Conservation (phyloP, 2,113 vertebrate genomes). For the Scatophagus argus region DNA sequence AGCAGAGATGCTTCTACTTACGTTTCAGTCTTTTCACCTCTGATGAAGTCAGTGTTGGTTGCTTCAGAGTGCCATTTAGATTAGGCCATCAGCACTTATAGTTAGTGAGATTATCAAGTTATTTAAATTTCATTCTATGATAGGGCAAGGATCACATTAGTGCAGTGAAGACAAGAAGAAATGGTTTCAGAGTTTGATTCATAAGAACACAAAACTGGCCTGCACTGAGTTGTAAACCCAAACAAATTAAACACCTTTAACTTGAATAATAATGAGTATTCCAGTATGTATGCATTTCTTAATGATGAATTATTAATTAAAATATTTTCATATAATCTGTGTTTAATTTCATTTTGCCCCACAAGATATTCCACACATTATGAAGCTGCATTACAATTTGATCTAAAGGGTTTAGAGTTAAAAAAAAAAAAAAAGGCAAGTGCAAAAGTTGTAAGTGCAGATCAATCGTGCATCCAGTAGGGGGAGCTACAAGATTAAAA, state of each 20-base stretch:
- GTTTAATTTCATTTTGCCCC: background rate
- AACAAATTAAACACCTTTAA: background rate
- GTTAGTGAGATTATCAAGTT: slow-evolving; percentile 1
- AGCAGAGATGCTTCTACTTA: slow-evolving; percentile 7
- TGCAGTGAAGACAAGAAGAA: background rate
- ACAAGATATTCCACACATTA: background rate
- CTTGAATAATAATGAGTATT: too few species aligned
- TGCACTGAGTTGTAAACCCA: background rate
- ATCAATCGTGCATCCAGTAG: slow-evolving; percentile 24
- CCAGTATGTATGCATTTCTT: background rate
- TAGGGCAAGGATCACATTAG: background rate
- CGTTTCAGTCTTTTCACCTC: slow-evolving; percentile 35
- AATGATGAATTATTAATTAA: background rate
- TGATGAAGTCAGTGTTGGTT: slow-evolving; percentile 27
- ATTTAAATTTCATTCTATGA: background rate
- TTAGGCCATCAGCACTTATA: slow-evolving; percentile 7
- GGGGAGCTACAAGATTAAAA: slow-evolving; percentile 11
- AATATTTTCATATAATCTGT: background rate
- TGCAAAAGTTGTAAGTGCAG: background rate
- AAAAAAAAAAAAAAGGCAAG: background rate
- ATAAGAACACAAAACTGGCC: background rate
- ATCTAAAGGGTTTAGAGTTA: background rate
- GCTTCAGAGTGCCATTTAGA: slow-evolving; percentile 27
- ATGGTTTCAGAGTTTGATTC: background rate
- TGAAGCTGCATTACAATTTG: background rate